Conservation (phyloP, 2,888 invertebrate species). For the Torymus tubicola region DNA sequence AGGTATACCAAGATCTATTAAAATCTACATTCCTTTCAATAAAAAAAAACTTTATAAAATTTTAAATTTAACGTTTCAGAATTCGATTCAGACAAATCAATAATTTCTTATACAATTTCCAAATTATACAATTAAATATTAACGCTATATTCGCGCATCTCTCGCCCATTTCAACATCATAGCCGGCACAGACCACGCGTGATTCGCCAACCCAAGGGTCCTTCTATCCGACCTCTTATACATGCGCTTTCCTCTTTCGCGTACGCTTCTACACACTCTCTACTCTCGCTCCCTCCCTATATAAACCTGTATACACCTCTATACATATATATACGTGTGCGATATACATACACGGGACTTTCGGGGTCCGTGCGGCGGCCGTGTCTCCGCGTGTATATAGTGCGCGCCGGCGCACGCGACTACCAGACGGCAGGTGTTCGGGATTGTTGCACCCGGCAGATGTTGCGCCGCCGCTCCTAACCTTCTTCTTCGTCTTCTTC, state of each 20-base stretch:
- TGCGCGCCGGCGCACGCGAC: slow-evolving; percentile 70
- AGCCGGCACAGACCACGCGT: background rate
- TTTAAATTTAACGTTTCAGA: no score
- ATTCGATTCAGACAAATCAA: no score
- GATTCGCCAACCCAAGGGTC: background rate
- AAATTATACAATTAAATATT: no score
- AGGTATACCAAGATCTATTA: no score
- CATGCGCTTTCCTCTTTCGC: background rate
- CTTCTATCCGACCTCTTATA: background rate
- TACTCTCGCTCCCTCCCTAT: background rate
- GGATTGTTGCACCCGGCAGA: slow-evolving; percentile 75
- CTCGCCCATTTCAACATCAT: background rate
- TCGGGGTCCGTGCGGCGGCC: background rate
- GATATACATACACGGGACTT: background rate
- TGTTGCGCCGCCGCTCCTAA: slow-evolving; percentile 67
- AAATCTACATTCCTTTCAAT: no score
- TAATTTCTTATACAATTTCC: no score
- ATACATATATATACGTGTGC: background rate
- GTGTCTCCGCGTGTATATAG: slow-evolving; percentile 42
- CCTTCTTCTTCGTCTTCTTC: slow-evolving; percentile 59
- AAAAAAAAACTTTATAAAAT: no score
- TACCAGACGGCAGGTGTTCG: slow-evolving; percentile 74
- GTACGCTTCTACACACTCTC: slow-evolving; percentile 27
- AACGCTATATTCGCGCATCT: no score
- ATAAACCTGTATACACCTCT: background rate